These are phyloP conservation scores for Pontoporia blainvillei DNA, from an alignment of 2,113 vertebrate species.

Conservation along the genomic window DNA sequence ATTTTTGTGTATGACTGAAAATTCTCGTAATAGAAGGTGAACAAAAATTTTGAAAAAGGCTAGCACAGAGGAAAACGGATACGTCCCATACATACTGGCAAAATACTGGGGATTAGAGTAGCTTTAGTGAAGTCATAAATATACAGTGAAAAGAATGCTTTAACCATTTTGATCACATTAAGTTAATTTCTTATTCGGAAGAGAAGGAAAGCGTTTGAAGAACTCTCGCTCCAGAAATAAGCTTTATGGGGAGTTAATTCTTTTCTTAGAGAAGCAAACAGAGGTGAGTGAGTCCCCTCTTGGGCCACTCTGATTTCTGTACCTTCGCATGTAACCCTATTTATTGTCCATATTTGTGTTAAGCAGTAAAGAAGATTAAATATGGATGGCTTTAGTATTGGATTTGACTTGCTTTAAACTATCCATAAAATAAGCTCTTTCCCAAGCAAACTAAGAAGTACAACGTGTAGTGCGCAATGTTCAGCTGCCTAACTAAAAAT, in stretches of 20 bases:
- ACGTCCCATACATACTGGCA: background rate
- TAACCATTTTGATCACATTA: background rate
- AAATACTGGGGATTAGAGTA: background rate
- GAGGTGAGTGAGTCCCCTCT: background rate
- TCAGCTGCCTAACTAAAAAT: background rate
- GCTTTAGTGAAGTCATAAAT: background rate
- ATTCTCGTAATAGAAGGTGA: background rate
- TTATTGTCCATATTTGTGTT: background rate
- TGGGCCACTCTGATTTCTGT: background rate
- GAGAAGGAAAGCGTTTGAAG: background rate
- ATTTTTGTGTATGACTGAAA: background rate
- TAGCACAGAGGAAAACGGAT: background rate
- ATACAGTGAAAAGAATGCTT: background rate
- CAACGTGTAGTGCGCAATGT: background rate
- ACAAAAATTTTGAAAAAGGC: background rate
- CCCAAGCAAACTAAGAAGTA: background rate
- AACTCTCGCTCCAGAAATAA: background rate
- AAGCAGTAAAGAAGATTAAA: background rate
- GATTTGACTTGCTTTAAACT: background rate
- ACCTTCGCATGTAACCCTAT: background rate
- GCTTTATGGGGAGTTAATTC: background rate
- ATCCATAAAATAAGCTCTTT: background rate
- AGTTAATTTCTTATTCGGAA: conserved; percentile 1
- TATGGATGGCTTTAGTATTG: background rate
- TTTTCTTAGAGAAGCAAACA: background rate